phyloP scores from a whole-genome alignment of 2,113 vertebrate genomes.

The rat (Rattus norvegicus) region GRCr8 NC_086036.1:1666001-1666500 shows the following conservation, averaged over 20 bases:
- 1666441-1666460: neutral
- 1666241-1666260: conserved; percentile 57
- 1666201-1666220: neutral
- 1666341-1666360: neutral
- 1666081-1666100: conserved; percentile 14
- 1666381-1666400: neutral
- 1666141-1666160: conserved; percentile 33
- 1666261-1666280: neutral
- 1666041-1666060: neutral
- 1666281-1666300: neutral
- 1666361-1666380: neutral
- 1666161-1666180: conserved; percentile 3
- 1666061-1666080: neutral
- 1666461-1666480: neutral
- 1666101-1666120: neutral
- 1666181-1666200: neutral
- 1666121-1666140: conserved; percentile 37
- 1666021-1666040: neutral
- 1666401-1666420: neutral
- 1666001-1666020: neutral
- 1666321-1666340: neutral
- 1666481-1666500: neutral
- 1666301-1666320: neutral
- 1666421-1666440: neutral
- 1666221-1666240: conserved; percentile 77